Conservation (phyloP, 53 echinoderm and acorn worm genomes). For the Actinopyga echinites region DNA sequence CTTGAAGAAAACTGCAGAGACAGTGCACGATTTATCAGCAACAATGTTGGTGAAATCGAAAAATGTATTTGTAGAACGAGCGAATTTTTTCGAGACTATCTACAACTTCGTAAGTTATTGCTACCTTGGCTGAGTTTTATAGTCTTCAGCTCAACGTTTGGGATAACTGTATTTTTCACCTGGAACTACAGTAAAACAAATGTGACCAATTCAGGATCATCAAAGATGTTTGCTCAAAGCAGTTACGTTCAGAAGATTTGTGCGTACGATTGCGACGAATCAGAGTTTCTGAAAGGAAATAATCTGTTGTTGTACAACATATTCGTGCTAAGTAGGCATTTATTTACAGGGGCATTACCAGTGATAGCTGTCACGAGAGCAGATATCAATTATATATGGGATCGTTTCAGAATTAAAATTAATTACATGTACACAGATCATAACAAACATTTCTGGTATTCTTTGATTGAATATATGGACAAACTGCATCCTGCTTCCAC, state of each 20-base stretch:
- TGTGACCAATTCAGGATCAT: not conserved
- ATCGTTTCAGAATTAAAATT: not conserved
- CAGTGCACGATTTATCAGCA: not conserved
- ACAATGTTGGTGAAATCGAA: not conserved
- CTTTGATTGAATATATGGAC: not conserved
- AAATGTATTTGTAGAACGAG: not conserved
- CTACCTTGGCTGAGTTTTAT: not conserved
- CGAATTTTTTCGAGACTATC: not conserved
- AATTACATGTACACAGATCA: not conserved
- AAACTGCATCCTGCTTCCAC: not conserved
- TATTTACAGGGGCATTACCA: not conserved
- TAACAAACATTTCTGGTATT: not conserved
- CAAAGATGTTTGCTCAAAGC: not conserved
- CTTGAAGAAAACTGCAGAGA: not conserved
- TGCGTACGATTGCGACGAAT: not conserved
- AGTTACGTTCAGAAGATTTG: not conserved
- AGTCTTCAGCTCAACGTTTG: conserved; percentile 4
- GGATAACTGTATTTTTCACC: too few species aligned
- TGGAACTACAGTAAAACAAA: conserved; percentile 1
- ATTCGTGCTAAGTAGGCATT: not conserved
- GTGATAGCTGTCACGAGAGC: not conserved
- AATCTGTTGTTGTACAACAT: not conserved
- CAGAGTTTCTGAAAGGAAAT: not conserved
- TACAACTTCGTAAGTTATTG: not conserved
- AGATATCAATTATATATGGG: conserved; percentile 3